Base-by-base conservation (phyloP, 2,888 invertebrate species). In the Drepana falcataria region DNA sequence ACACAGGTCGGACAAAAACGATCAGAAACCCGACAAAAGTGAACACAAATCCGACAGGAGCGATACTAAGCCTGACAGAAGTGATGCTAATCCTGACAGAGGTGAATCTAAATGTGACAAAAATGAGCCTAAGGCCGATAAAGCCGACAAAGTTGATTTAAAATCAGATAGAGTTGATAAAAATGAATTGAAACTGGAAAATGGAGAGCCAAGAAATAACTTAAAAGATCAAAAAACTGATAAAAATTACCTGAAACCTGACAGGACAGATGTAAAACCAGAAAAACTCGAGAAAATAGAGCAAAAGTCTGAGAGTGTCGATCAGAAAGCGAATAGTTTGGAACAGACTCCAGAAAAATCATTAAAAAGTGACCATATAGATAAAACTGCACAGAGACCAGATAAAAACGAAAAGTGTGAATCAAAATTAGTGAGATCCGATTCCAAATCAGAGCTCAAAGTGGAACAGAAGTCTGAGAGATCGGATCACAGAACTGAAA, bases 1-100 rank as follows among this genome's bases (percentile, higher is more conserved):
- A 49, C 61, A 56, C 59, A 67, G 51, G 2, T 69, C 73, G 1
- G 68, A 65, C 4, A 76, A 73, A 56, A 67, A 64, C 33, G 75
- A 75, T 0, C 59, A 55, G 34, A 75, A 68, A 59, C 47, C 64
- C 6, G 75, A 75, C 34, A 69, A 70, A 61, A 59, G 57, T 58
- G 71, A 73, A 34, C 21, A 40, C 2, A 73, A 66, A 53, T 33
- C 54, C 34, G 73, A 73, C 35, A 71, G 68, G 54, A 48, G 54
- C 7, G 71, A 73, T 21, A 47, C 54, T 4, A 74, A 72, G 54
- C 41, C 53, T 21, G 64, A 68, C 49, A 65, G 60, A 52, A 49
- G 56, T n/a, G 74, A 21, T 21, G 21, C 21, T 21, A 21, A 21
- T 21, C 21, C 21, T 21, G 21, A 21, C 21, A 21, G 21, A 21